Base-by-base conservation (phyloP, 1,140 invertebrate genomes). In the Heliconius hewitsoni region DNA sequence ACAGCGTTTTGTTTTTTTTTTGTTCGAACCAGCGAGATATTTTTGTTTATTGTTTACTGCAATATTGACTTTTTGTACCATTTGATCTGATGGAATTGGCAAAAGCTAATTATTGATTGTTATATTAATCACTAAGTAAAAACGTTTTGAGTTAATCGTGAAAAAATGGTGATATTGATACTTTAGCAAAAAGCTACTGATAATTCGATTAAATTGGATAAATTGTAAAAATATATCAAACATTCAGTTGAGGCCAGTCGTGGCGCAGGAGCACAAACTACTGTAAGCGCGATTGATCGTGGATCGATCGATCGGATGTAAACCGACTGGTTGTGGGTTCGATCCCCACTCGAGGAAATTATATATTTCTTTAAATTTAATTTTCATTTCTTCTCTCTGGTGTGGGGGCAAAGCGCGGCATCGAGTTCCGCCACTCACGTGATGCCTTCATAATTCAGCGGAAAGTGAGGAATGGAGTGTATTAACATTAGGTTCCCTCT, bases 1-100 rank as follows among this genome's bases (percentile, higher is more conserved):
- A 77, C 81, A 66, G 79, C 76, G 80, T 77, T 85, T 70, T 78
- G 37, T 52, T 74, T 79, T 76, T 77, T 79, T 79, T 34, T 73
- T 16, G n/a, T 70, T 46, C 6, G 0, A 34, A 34, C 34, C 34
- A 34, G 6, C 34, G 34, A 6, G 34, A 34, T 37, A n/a, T 76
- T 76, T 76, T 71, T 42, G n/a, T 76, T 76, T 27, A 50, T n/a
- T 60, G 55, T 75, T 75, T 76, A n/a, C 6, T 19, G 37, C 71
- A 72, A 66, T 66, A 66, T 66, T 66, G 60, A 30, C 11, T 66
- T 66, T 66, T 66, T 66, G 1, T 66, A 66, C 0, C 42, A 1
- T 46, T 5, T 37, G 42, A 46, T 66, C 60, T 30, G 60, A 13
- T 23, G 18, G 71, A 42, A 37, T 37, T 39, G 37, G 37, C 19